Base-by-base conservation (phyloP, 1,140 invertebrate species). In the Andrena cerasifolii region DNA sequence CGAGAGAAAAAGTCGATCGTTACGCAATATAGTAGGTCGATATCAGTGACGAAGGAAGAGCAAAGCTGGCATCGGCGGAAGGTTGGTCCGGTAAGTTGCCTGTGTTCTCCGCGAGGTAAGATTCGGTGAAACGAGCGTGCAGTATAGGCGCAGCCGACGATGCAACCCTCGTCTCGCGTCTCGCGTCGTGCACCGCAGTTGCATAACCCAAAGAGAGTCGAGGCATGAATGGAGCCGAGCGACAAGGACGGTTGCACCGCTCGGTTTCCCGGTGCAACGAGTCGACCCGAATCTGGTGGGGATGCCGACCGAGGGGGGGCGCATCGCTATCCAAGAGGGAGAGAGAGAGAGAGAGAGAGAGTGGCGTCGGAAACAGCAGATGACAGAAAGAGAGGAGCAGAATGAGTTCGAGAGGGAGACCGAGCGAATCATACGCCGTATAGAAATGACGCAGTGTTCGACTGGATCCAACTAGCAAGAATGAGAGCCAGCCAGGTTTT, bases 181-280 rank as follows among this genome's bases (percentile, higher is more conserved):
- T 77, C 72, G 61, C 58, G 51, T 76, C 83, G 79, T 74, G 33
- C 67, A 14, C 33, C 78, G 26, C 14, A 79, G 85, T 87, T 87
- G 85, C 85, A 87, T 87, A 87, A 87, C 76, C 76, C 61, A 43
- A 79, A 66, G 81, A 79, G 82, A 85, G 79, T 56, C 80, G 78
- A 58, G 81, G 82, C 84, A 86, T 86, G 85, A 86, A 86, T 86
- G 85, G 85, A 86, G 78, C 78, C 51, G 80, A 82, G 82, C 82
- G 71, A 85, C 82, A 76, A 84, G 83, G 84, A 85, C 79, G 71
- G 79, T 43, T 56, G 51, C 26, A 56, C 67, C 61, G 36, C 63
- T 74, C 68, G 49, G 83, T 68, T 84, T 79, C 80, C 79, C 83
- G 79, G 71, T 84, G 79, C 82, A 80, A 66, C 83, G 82, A 84